Base-by-base conservation (phyloP, 2,113 vertebrate genomes). In the Felis chaus region DNA sequence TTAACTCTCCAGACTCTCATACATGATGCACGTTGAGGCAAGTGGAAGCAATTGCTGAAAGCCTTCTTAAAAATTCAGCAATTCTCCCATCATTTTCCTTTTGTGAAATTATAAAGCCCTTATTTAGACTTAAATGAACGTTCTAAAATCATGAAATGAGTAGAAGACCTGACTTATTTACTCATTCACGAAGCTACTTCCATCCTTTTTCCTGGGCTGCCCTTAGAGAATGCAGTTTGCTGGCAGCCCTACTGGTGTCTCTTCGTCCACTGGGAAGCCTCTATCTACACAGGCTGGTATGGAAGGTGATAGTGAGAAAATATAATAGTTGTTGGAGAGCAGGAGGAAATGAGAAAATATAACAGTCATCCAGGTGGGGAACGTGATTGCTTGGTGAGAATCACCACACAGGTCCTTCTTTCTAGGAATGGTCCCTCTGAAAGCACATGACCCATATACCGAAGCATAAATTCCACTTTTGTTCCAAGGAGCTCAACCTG, bases 21-120 rank as follows among this genome's bases (percentile, higher is more conserved):
- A 48, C 7, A 48, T 83, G 63, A 45, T 12, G 87, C 10, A 33
- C 2, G n/a, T 1, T 14, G 31, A 93, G 9, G 10, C 1, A 71
- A 85, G 76, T 74, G 53, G 27, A 61, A 61, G 39, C 12, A 85
- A 74, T 73, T 82, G 36, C 29, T 92, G 50, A 85, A 82, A 68
- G 27, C 65, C 68, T 96, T 73, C 33, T 73, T 68, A 21, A 68
- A 76, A 73, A 29, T 83, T 78, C 36, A 83, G 31, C 36, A 5
- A 82, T 82, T 83, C 27, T 78, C n/a, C n/a, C 31, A 82, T 92
- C 21, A 89, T 68, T 89, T 95, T 86, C 11, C 87, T 81, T 66
- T 21, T 19, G 0, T 96, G 29, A 95, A 80, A 71, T 78, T 50
- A 76, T 50, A 41, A 71, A 39, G 48, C 57, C 73, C 14, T 29